phyloP scores from a whole-genome alignment of 2,797 vertebrate species.

The Lepidocolaptes lacrymiger region DNA sequence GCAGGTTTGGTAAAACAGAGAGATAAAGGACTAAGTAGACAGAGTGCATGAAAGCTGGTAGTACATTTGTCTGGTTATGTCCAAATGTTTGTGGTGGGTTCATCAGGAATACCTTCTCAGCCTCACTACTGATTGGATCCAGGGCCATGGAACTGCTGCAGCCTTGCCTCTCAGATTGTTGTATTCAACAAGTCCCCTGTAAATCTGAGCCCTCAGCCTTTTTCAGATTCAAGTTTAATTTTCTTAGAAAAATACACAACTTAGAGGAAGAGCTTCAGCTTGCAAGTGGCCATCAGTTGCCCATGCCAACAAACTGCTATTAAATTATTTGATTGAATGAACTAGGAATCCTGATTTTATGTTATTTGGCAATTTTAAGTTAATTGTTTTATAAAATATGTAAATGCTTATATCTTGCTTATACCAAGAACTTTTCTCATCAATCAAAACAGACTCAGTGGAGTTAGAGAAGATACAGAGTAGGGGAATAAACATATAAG shows the following conservation, averaged over 20 bases:
- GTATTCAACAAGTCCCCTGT: neutral
- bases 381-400: neutral
- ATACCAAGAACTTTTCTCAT: neutral
- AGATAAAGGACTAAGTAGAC: neutral
- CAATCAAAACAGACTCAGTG: neutral
- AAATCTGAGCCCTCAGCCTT: neutral
- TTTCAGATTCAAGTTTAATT: neutral
- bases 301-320: neutral
- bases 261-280: neutral
- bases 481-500: neutral
- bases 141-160: neutral
- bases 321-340: neutral
- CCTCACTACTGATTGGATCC: neutral
- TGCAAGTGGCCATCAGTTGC: neutral
- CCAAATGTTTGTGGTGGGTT: neutral
- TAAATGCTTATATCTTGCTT: neutral
- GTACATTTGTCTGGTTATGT: neutral
- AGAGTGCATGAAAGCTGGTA: neutral
- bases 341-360: neutral
- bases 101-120: neutral
- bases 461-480: neutral
- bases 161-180: neutral
- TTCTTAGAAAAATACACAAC: neutral
- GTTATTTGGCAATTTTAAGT: neutral
- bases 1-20: neutral